Evolutionary conservation across 2,113 vertebrate genomes (phyloP), one percentile per base, ranked within the genome.

Genomic region (Campylorhamphus procurvoides): DNA sequence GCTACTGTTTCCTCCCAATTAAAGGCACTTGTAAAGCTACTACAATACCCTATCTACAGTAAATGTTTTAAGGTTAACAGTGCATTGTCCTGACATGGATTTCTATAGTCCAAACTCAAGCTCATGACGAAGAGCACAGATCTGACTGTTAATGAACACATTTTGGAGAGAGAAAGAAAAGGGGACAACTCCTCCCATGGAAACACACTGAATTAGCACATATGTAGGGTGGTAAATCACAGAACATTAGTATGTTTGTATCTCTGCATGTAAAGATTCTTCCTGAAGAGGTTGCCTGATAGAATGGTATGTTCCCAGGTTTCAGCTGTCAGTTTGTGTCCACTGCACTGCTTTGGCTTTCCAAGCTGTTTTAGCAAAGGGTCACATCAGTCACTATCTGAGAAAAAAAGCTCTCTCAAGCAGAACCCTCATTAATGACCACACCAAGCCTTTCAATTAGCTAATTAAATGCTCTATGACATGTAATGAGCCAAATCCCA

Each of bases 11-110:
- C 56, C 90, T 94, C 87, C 95, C 86, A 89, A 20, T 82, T 93
- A 96, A 98, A 98, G 98, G 98, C 98, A 98, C 98, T 98, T 98
- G 82, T 97, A 95, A 84, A 95, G 83, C 91, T 96, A 97, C 79
- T 86, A 39, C 42, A 69, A 53, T 37, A 69, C n/a, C 39, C 0
- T 66, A 93, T 78, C 89, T 95, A 97, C 74, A 93, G 93, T 85
- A 90, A 95, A 93, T 71, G 69, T 88, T 96, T 90, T 89, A 94
- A 94, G 90, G 84, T 97, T 94, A 97, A 94, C 93, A 97, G 98
- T 97, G 92, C 95, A 82, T 94, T 50, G 85, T 88, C 91, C 96
- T 96, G 88, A 84, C 90, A 50, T 93, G 39, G 84, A 77, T 91
- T 93, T 79, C 84, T 93, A 47, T 9, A 75, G 88, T 74, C 74